Percentiles rank a stretch among this genome's conserved stretches.
Conservation (phyloP, 2,113 vertebrate species). For the Sprattus sprattus region DNA sequence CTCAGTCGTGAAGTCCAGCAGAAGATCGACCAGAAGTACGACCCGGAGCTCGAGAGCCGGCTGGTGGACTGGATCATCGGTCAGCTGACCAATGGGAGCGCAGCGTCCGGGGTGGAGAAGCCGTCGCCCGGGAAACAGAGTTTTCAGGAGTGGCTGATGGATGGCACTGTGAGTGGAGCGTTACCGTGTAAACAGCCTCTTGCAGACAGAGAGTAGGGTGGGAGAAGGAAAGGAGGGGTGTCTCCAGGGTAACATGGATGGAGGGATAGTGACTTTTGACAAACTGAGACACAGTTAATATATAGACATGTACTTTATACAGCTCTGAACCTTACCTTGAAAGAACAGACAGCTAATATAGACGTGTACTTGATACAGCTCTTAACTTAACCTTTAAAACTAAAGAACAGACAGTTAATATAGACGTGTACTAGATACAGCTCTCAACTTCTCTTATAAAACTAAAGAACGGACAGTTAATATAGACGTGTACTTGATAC, state of each 20-base stretch:
- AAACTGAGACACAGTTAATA: no score
- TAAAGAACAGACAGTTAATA: no score
- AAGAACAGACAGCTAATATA: no score
- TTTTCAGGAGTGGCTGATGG: conserved; percentile 85
- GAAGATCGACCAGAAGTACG: conserved; percentile 84
- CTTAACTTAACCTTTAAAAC: no score
- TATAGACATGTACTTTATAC: no score
- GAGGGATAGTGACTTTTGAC: no score
- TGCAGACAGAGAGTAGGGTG: not conserved
- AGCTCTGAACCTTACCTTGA: no score
- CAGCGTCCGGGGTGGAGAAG: conserved; percentile 71
- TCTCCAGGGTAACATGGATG: not conserved
- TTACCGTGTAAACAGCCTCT: not conserved
- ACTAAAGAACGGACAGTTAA: no score
- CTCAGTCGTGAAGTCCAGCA: conserved; percentile 86
- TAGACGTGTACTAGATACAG: no score
- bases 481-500: no score
- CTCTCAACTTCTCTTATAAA: no score
- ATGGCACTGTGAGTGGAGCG: conserved; percentile 76
- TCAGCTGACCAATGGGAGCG: not conserved
- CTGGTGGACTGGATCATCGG: conserved; percentile 81
- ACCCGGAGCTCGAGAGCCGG: conserved; percentile 76
- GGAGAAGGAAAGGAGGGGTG: not conserved
- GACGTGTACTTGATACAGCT: no score
- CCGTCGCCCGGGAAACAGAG: conserved; percentile 72